These are phyloP conservation scores for Omphaloscelis lunosa DNA, from an alignment of 2,888 invertebrate genomes.

Conservation along the genomic window DNA sequence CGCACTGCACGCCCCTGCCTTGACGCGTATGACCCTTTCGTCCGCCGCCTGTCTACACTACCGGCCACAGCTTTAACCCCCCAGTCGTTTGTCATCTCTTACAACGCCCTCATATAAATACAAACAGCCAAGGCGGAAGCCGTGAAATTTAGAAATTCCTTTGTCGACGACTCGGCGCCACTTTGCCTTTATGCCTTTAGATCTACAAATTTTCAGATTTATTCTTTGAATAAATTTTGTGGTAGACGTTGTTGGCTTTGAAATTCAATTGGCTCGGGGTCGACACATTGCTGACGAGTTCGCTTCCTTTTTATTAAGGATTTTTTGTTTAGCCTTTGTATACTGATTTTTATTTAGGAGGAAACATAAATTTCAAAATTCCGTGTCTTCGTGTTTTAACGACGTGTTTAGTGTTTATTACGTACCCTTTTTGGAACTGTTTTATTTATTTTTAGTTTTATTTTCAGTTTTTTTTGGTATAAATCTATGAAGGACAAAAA, in stretches of 20 bases:
- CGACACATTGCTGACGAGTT: constrained; percentile 89
- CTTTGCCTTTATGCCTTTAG: constrained; percentile 88
- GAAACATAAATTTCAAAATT: constrained; percentile 67
- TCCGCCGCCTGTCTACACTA: constrained; percentile 58
- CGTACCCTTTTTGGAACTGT: constrained; percentile 25
- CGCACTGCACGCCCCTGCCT: constrained; percentile 38
- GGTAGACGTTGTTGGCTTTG: constrained; percentile 90
- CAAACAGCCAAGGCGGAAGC: constrained; percentile 89
- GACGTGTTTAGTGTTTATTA: constrained; percentile 58
- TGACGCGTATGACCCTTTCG: constrained; percentile 62
- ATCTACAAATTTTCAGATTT: constrained; percentile 91
- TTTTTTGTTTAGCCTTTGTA: constrained; percentile 76
- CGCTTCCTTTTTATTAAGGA: constrained; percentile 82
- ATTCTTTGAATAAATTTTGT: constrained; percentile 91
- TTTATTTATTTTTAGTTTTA: constrained; percentile 14
- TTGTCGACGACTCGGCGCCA: constrained; percentile 89
- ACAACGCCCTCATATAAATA: constrained; percentile 88
- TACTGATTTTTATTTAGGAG: constrained; percentile 67
- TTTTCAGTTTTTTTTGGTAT: not conserved
- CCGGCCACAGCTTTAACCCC: constrained; percentile 72
- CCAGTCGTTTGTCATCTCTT: constrained; percentile 88
- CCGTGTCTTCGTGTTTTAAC: constrained; percentile 51
- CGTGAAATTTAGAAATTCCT: constrained; percentile 91
- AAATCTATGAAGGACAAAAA: not conserved
- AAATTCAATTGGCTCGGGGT: constrained; percentile 90